Evolutionary conservation across 2,113 vertebrate genomes (phyloP).

Genomic region (Osmerus eperlanus): DNA sequence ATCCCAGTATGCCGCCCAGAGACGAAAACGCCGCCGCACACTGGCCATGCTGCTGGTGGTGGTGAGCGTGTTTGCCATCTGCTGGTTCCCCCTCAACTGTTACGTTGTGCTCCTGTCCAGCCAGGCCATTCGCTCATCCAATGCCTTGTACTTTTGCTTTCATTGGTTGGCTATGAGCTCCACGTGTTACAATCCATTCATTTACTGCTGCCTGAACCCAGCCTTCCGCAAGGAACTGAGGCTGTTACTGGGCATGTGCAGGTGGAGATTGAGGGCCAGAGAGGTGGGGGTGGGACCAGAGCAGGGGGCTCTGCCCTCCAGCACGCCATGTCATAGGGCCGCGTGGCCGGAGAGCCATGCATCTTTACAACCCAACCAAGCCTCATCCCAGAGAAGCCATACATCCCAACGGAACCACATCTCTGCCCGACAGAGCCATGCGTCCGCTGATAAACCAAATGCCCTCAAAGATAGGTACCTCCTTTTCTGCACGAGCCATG

Average conservation of each 20-base stretch:
- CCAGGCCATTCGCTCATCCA: constrained; percentile 84
- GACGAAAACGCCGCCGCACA: constrained; percentile 82
- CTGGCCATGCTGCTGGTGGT: constrained; percentile 92
- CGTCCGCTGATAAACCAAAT: constrained; percentile 38
- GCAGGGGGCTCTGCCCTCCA: constrained; percentile 7
- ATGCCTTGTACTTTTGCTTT: constrained; percentile 86
- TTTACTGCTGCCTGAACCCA: constrained; percentile 95
- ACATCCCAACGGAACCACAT: constrained; percentile 11
- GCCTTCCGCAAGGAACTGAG: constrained; percentile 85
- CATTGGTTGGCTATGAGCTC: constrained; percentile 97
- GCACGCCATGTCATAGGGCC: constrained; percentile 49
- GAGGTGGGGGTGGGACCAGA: constrained; percentile 27
- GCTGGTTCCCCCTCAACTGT: constrained; percentile 96
- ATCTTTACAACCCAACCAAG: constrained; percentile 18
- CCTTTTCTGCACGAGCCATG: constrained; percentile 66
- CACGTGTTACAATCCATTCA: constrained; percentile 96
- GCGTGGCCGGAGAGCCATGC: constrained; percentile 65
- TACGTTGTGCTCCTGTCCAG: constrained; percentile 90
- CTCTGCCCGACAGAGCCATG: constrained; percentile 44
- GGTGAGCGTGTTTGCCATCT: constrained; percentile 85
- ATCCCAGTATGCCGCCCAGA: constrained; percentile 82
- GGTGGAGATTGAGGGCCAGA: constrained; percentile 47
- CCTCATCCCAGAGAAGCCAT: constrained; percentile 13
- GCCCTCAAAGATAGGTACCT: constrained; percentile 60
- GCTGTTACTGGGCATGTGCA: constrained; percentile 77